Evolutionary conservation across 2,797 vertebrate species (phyloP), one percentile per base, ranked within the genome.

Genomic region (Phataginus tetradactyla): DNA sequence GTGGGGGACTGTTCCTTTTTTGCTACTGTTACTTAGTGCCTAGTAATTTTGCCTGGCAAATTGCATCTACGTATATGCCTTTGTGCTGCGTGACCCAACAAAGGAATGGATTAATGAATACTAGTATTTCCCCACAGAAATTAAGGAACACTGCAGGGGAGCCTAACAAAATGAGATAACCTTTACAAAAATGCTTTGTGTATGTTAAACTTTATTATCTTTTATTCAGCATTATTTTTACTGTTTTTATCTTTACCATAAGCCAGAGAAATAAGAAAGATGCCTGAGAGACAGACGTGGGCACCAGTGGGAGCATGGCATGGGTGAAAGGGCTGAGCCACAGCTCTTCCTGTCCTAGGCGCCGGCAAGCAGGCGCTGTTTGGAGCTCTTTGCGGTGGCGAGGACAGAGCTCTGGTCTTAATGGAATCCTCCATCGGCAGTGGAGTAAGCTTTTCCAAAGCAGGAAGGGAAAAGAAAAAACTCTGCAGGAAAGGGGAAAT

Each of bases 391-490:
- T 88, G 91, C 59, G 9, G 42, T 55, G 18, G 79, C 78, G 75
- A 55, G 77, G 57, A 71, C 21, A 78, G 92, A 66, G 53, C 61
- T 96, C 96, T 95, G 89, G 37, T 63, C 51, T 37, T 75, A 61
- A 42, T 4, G 81, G 61, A 92, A 23, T 68, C 49, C 4, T 91
- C 75, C 84, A 37, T 51, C 20, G 55, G 34, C 34, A 71, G 49
- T 27, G 39, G 66, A 75, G 37, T 29, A 34, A 74, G 49, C 63
- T 90, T 29, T 86, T 93, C 93, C 91, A 94, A 89, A 91, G 39
- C 84, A 91, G 64, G 59, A 86, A 91, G 79, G 51, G 59, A 90
- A 89, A 85, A 53, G 64, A 55, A 85, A 92, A 85, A 64, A 83
- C 42, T 14, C 55, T 84, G 20, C 32, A 42, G 64, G 51, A 74